Conservation (phyloP, 2,888 invertebrate species). For the Hesperia comma region DNA sequence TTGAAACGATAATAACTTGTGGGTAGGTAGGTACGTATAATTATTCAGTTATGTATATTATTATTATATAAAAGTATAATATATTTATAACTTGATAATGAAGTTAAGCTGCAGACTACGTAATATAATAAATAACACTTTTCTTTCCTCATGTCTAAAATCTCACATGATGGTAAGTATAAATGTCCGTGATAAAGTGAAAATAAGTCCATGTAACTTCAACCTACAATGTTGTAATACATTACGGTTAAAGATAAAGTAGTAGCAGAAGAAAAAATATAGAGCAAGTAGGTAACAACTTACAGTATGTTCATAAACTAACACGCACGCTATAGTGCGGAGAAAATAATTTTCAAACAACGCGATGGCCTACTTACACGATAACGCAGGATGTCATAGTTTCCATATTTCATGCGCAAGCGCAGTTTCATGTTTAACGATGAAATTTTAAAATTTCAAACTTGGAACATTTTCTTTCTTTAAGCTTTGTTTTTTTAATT, state of each 20-base stretch:
- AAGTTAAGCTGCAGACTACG: too few relatives aligned
- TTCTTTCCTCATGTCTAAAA: too few relatives aligned
- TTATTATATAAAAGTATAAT: too few relatives aligned
- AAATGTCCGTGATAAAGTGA: neutral
- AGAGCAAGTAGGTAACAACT: neutral
- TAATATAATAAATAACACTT: too few relatives aligned
- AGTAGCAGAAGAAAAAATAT: neutral
- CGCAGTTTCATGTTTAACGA: slow-evolving; percentile 39
- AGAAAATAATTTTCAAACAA: slow-evolving; percentile 79
- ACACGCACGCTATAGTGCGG: slow-evolving; percentile 58
- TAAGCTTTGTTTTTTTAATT: too few relatives aligned
- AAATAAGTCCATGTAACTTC: neutral
- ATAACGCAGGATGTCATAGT: slow-evolving; percentile 80
- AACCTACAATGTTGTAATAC: slow-evolving; percentile 7
- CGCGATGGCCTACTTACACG: slow-evolving; percentile 73
- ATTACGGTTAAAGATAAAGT: neutral
- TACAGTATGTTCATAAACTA: slow-evolving; percentile 56
- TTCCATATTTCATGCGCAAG: slow-evolving; percentile 57
- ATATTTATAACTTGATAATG: too few relatives aligned
- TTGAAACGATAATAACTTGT: too few relatives aligned
- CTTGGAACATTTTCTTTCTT: neutral
- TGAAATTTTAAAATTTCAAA: neutral
- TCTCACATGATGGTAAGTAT: neutral
- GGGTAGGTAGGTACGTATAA: too few relatives aligned
- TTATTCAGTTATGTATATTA: too few relatives aligned